Percentiles rank a stretch among this genome's conserved stretches.
Conservation (phyloP, 2,797 vertebrate genomes). For the Zenarchopterus dispar region DNA sequence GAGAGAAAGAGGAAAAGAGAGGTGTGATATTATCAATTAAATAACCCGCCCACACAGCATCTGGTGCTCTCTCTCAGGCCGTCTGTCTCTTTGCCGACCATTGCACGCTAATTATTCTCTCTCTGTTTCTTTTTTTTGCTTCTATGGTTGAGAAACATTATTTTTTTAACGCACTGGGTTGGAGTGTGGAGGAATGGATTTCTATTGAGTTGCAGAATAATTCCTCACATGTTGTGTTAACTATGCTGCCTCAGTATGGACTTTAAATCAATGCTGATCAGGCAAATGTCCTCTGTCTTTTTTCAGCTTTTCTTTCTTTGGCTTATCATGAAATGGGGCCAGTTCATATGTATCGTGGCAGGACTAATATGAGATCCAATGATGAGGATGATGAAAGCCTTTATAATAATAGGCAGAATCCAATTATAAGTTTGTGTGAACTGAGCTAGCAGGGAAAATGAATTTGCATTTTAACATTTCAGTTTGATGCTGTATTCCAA, state of each 20-base stretch:
- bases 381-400: slow-evolving; percentile 67
- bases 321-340: slow-evolving; percentile 54
- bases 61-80: slow-evolving; percentile 71
- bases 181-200: slow-evolving; percentile 79
- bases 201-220: slow-evolving; percentile 89
- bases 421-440: slow-evolving; percentile 83
- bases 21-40: slow-evolving; percentile 82
- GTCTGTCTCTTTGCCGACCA: slow-evolving; percentile 63
- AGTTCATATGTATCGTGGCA: slow-evolving; percentile 48
- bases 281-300: slow-evolving; percentile 77
- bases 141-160: slow-evolving; percentile 36
- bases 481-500: slow-evolving; percentile 75
- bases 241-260: slow-evolving; percentile 85
- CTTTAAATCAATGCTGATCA: slow-evolving; percentile 92
- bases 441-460: slow-evolving; percentile 63
- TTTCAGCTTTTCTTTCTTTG: slow-evolving; percentile 11
- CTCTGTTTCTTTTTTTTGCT: slow-evolving; percentile 13
- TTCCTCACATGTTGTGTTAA: slow-evolving; percentile 90
- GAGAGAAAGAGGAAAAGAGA: slow-evolving; percentile 60
- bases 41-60: slow-evolving; percentile 80
- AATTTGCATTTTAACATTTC: slow-evolving; percentile 78
- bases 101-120: slow-evolving; percentile 42
- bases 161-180: slow-evolving; percentile 8
- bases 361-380: slow-evolving; percentile 62
- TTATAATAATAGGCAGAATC: slow-evolving; percentile 76